Evolutionary conservation across 2,113 vertebrate genomes (phyloP).

Genomic region (Acinonyx jubatus): DNA sequence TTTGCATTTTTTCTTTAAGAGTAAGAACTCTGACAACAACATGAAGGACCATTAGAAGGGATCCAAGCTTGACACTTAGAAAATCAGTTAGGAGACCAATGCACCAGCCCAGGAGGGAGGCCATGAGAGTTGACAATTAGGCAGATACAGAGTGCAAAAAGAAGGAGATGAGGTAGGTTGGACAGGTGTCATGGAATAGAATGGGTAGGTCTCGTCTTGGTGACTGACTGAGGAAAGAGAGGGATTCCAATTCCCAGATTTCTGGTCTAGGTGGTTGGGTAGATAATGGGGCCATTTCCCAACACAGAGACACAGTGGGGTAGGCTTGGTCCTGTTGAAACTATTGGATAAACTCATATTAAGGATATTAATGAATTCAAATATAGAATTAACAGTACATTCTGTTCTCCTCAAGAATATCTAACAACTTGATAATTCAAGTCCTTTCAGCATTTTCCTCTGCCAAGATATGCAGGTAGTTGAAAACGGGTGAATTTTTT

Average conservation of each 20-base stretch:
- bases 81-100: neutral
- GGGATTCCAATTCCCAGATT: neutral
- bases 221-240: neutral
- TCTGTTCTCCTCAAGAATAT: slow-evolving; percentile 5
- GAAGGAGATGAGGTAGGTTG: neutral
- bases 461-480: neutral
- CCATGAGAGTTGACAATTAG: neutral
- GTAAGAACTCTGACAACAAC: neutral
- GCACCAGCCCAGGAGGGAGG: neutral
- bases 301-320: neutral
- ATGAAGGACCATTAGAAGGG: neutral
- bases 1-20: neutral
- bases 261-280: neutral
- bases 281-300: neutral
- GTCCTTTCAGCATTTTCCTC: neutral
- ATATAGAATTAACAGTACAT: neutral
- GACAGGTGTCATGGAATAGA: neutral
- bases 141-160: neutral
- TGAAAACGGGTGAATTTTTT: slow-evolving; percentile 8
- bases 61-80: neutral
- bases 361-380: neutral
- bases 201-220: neutral
- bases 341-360: neutral
- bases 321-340: neutral
- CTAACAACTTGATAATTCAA: neutral